Conservation (phyloP, 1,140 invertebrate genomes). For the Pseudobourletiella spinata region DNA sequence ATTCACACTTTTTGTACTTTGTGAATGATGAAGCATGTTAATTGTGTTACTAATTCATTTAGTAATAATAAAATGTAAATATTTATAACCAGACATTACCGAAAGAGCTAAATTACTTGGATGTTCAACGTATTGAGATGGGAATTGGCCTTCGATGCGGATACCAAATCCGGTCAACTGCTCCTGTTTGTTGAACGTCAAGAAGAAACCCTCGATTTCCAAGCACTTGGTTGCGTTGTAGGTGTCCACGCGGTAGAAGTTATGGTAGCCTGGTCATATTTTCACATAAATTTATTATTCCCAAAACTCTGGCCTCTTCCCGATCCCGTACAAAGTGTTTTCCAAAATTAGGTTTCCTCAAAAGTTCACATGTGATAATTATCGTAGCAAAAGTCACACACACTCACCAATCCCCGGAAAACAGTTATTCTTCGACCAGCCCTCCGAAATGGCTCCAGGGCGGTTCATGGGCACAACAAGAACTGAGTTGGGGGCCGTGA, state of each 20-base stretch:
- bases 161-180: constrained; percentile 19
- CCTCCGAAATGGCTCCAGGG: neutral
- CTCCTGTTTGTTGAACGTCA: constrained; percentile 8
- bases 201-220: constrained; percentile 6
- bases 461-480: constrained; percentile 4
- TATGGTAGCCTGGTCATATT: constrained; percentile 22
- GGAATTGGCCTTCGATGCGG: neutral
- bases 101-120: constrained; percentile 14
- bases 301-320: too few relatives aligned
- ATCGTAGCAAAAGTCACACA: too few relatives aligned
- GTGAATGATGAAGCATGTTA: too few relatives aligned
- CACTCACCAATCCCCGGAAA: constrained; percentile 20
- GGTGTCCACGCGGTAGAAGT: constrained; percentile 13
- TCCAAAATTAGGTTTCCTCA: too few relatives aligned
- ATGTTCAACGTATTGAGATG: constrained; percentile 15
- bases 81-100: neutral
- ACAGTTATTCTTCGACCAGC: constrained; percentile 14
- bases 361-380: too few relatives aligned
- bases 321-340: too few relatives aligned
- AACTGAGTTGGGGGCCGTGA: too few relatives aligned
- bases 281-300: too few relatives aligned
- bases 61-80: neutral
- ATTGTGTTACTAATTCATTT: too few relatives aligned
- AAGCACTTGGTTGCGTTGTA: constrained; percentile 4
- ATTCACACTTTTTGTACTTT: neutral